Evolutionary conservation across 30 jellyfish, hydroid and myxozoan species (phyloP).

Genomic region (Clytia hemisphaerica): DNA sequence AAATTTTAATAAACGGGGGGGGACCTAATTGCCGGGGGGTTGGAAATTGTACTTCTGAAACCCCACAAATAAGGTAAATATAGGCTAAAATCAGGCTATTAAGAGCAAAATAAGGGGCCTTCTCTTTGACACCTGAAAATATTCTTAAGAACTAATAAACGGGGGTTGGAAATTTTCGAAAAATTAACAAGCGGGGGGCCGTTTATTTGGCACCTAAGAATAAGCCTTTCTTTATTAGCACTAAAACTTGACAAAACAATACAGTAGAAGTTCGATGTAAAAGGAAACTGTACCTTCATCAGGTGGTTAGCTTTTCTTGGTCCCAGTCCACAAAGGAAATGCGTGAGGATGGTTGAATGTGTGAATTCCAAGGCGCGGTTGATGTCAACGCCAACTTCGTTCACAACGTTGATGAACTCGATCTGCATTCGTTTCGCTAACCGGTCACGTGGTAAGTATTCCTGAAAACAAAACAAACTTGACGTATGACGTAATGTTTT

Average conservation of each 20-base stretch:
- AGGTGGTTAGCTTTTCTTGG: conserved; percentile 94
- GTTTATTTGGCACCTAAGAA: too few relatives aligned
- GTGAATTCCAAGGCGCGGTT: conserved; percentile 75
- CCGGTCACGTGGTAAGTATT: conserved; percentile 63
- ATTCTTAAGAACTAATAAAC: too few relatives aligned
- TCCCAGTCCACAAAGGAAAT: conserved; percentile 95
- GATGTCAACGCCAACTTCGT: conserved; percentile 89
- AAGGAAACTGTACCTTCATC: conserved; percentile 44
- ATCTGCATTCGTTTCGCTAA: conserved; percentile 55
- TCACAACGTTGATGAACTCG: conserved; percentile 81
- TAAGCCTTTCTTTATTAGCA: too few relatives aligned
- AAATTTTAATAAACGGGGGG: too few relatives aligned
- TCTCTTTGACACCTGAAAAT: too few relatives aligned
- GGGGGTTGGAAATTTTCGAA: too few relatives aligned
- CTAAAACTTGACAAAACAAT: not conserved
- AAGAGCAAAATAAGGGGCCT: too few relatives aligned
- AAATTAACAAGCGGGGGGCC: too few relatives aligned
- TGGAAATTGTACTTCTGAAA: too few relatives aligned
- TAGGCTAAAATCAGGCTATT: too few relatives aligned
- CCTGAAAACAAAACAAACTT: conserved; percentile 34
- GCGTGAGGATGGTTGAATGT: conserved; percentile 66
- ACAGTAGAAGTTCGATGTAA: not conserved
- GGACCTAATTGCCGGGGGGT: too few relatives aligned
- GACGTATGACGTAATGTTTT: not conserved
- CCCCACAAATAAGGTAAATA: too few relatives aligned